Percentiles rank a stretch among this genome's conserved stretches.
Conservation (phyloP, 2,888 invertebrate genomes). For the Lysandra coridon region DNA sequence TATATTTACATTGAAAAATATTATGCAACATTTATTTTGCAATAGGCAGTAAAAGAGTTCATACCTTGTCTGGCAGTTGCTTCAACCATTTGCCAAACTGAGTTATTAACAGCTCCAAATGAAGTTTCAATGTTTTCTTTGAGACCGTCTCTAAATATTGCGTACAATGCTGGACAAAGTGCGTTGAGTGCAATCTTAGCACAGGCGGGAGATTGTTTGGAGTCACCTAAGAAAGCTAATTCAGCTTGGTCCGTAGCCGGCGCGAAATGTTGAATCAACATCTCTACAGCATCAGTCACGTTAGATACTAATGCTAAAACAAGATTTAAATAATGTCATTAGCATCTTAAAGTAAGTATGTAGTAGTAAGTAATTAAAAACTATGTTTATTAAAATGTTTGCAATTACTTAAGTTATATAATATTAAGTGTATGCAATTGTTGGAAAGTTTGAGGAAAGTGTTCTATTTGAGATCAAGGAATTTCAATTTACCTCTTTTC, state of each 20-base stretch:
- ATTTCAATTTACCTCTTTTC: constrained; percentile 74
- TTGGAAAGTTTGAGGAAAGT: not conserved
- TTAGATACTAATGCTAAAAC: constrained; percentile 84
- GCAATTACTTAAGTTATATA: no score
- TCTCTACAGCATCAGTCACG: constrained; percentile 87
- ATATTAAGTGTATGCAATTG: not conserved
- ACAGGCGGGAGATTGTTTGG: constrained; percentile 82
- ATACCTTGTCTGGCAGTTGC: constrained; percentile 91
- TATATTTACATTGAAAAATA: not conserved
- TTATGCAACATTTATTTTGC: not conserved
- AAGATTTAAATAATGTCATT: not conserved
- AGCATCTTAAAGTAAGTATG: not conserved
- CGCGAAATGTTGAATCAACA: constrained; percentile 86
- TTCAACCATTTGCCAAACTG: constrained; percentile 94
- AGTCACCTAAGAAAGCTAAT: constrained; percentile 80
- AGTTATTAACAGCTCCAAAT: constrained; percentile 92
- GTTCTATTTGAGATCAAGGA: not conserved
- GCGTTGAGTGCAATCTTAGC: constrained; percentile 87
- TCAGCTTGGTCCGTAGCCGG: constrained; percentile 83
- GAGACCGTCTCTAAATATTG: constrained; percentile 91
- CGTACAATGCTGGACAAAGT: constrained; percentile 91
- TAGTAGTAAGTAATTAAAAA: no score
- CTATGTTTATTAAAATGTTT: no score
- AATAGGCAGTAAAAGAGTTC: not conserved
- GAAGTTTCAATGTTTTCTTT: constrained; percentile 90